Evolutionary conservation across 2,888 invertebrate genomes (phyloP), one percentile per base, ranked within the genome.

Genomic region (Dicyrtomina minuta): DNA sequence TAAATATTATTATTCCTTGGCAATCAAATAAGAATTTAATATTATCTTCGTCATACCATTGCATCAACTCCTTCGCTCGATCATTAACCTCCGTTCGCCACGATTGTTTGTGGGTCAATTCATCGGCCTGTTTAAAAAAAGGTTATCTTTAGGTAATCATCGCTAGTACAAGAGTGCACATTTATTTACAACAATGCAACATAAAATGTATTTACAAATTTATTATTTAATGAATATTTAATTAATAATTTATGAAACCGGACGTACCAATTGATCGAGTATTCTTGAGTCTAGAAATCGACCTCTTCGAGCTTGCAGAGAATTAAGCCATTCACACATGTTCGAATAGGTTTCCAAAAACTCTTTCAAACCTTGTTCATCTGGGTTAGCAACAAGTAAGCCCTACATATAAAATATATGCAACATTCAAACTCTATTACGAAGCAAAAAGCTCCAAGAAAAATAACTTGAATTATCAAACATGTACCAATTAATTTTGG

Each of bases 241-340:
- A n/a, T n/a, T n/a, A n/a, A n/a, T n/a, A n/a, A n/a, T n/a, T n/a
- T n/a, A n/a, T n/a, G n/a, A n/a, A n/a, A 33, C 33, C 33, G 4
- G 24, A 24, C 65, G 66, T 68, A 77, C 77, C 68, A 77, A 68
- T 68, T 74, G 59, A 39, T 71, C 70, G 10, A 77, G 69, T 51
- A 65, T 72, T 13, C 59, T 24, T 10, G 71, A 66, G 64, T 77
- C 77, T 33, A 74, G 69, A 59, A 73, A 77, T 24, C 70, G 61
- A n/a, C 75, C 74, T 27, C 77, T 64, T 60, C 72, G 66, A 43
- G 70, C 62, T 65, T 77, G 77, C 26, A 75, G 60, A 22, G 71
- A 73, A 68, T 77, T 77, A 10, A 77, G 60, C 77, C 77, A 77
- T 65, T 75, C 77, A 27, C 74, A 73, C 49, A 75, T 68, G 39